These are phyloP conservation scores for Stichopus chloronotus DNA, from an alignment of 35 echinoderm and acorn worm species.

Conservation along the genomic window DNA sequence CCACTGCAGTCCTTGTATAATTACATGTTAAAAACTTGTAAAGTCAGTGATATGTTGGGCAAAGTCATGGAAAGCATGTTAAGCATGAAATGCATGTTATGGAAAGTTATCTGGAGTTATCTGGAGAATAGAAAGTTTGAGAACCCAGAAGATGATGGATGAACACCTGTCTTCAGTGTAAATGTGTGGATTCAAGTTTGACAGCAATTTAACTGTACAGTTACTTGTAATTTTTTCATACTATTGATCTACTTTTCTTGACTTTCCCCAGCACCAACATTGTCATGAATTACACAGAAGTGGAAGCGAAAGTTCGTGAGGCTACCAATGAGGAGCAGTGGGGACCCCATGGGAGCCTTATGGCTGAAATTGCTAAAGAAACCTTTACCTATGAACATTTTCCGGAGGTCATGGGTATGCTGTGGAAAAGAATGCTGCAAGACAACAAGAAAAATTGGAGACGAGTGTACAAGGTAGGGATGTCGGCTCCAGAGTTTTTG, in stretches of 20 bases:
- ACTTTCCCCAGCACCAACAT: slow-evolving; percentile 83
- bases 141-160: too few relatives aligned
- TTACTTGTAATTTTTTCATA: neutral
- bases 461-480: slow-evolving; percentile 88
- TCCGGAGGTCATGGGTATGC: slow-evolving; percentile 96
- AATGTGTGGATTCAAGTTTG: too few relatives aligned
- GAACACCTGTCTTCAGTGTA: too few relatives aligned
- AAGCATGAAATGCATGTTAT: too few relatives aligned
- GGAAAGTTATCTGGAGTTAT: too few relatives aligned
- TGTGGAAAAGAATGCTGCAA: slow-evolving; percentile 97
- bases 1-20: too few relatives aligned
- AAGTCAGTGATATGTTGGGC: too few relatives aligned
- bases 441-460: slow-evolving; percentile 98
- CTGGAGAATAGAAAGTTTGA: too few relatives aligned
- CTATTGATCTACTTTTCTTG: neutral
- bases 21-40: too few relatives aligned
- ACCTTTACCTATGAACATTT: slow-evolving; percentile 98
- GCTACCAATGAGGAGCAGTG: slow-evolving; percentile 97
- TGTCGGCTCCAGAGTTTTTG: neutral
- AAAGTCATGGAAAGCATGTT: too few relatives aligned
- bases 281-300: slow-evolving; percentile 99
- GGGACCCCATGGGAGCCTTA: slow-evolving; percentile 93
- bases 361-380: slow-evolving; percentile 94
- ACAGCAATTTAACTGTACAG: too few relatives aligned
- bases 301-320: slow-evolving; percentile 95